Conservation (phyloP, 2,113 vertebrate genomes). For the Oreocharis arfaki region DNA sequence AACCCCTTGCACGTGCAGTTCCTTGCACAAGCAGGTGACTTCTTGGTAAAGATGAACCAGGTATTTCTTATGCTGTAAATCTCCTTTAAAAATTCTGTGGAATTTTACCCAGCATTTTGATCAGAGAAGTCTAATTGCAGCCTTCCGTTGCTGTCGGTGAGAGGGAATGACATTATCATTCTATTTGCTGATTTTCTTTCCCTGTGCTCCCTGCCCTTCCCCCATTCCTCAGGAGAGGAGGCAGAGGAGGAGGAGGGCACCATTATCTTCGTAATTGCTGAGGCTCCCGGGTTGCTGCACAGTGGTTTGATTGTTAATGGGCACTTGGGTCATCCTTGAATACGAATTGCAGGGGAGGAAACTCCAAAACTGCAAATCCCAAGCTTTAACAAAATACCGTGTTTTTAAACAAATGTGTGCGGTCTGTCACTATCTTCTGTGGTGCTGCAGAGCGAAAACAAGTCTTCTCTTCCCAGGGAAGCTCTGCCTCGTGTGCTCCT, state of each 20-base stretch:
- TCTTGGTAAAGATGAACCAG: background rate
- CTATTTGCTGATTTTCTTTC: conserved; percentile 48
- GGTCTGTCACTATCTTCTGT: background rate
- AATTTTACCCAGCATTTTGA: conserved; percentile 9
- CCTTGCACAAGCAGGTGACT: background rate
- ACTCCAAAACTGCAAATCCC: conserved; percentile 47
- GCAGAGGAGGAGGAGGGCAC: conserved; percentile 59
- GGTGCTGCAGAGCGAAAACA: background rate
- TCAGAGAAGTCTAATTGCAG: conserved; percentile 55
- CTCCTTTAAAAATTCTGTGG: background rate
- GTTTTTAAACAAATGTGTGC: background rate
- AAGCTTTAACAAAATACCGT: background rate
- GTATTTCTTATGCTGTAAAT: background rate
- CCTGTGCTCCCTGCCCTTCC: background rate
- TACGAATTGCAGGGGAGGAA: conserved; percentile 63
- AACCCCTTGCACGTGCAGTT: background rate
- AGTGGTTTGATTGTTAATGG: conserved; percentile 72
- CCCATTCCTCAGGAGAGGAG: conserved; percentile 45
- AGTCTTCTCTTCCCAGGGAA: background rate
- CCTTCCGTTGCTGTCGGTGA: conserved; percentile 24
- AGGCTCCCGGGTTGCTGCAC: conserved; percentile 58
- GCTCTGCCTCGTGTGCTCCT: background rate
- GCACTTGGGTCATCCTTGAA: conserved; percentile 65
- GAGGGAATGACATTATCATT: conserved; percentile 53
- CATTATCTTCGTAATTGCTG: conserved; percentile 69